phyloP scores from a whole-genome alignment of 2,797 vertebrate genomes.

The Brachyalestes nurse region DNA sequence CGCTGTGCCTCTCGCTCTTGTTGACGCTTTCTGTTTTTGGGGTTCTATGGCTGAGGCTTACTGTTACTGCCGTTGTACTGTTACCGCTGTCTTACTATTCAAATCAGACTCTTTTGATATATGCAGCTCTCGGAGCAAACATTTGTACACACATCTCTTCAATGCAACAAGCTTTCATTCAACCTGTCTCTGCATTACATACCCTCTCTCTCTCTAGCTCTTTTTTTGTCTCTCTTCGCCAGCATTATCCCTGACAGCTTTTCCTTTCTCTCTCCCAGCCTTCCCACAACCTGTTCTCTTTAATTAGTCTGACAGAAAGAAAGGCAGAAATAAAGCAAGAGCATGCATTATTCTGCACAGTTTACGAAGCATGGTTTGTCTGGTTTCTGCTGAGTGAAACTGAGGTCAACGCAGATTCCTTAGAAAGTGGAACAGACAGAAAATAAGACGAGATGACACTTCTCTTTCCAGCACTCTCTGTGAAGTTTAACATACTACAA shows the following conservation, averaged over 20 bases:
- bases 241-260: conserved; percentile 66
- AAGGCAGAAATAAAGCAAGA: conserved; percentile 63
- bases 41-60: conserved; percentile 38
- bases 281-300: conserved; percentile 71
- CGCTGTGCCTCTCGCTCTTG: conserved; percentile 47
- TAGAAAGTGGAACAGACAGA: conserved; percentile 47
- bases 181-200: conserved; percentile 59
- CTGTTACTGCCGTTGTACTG: conserved; percentile 53
- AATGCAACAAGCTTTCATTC: conserved; percentile 68
- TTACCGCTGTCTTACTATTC: conserved; percentile 58
- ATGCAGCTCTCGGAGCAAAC: conserved; percentile 60
- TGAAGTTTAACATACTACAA: conserved; percentile 47
- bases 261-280: conserved; percentile 63
- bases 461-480: conserved; percentile 56
- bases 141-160: conserved; percentile 60
- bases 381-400: conserved; percentile 50
- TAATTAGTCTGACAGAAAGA: conserved; percentile 76
- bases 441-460: conserved; percentile 49
- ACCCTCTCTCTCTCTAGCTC: conserved; percentile 43
- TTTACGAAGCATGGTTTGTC: conserved; percentile 41
- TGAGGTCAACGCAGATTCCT: conserved; percentile 58
- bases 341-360: conserved; percentile 55
- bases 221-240: conserved; percentile 54
- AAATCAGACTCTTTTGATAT: conserved; percentile 61
- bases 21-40: conserved; percentile 57